Evolutionary conservation across 2,113 vertebrate species (phyloP).

Genomic region (Leptobrachium leishanense): DNA sequence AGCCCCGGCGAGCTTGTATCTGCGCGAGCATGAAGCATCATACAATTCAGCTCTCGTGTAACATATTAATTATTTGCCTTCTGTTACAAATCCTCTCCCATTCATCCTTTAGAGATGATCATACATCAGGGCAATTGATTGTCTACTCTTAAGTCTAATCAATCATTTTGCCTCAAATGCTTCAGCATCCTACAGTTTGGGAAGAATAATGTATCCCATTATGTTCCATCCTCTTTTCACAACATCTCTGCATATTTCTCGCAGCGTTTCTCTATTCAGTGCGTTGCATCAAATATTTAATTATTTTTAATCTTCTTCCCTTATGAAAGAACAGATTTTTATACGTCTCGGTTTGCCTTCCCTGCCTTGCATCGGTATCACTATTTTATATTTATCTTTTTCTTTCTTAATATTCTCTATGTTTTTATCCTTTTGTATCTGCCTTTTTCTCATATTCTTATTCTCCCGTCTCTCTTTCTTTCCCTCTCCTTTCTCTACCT

Average conservation of each 20-base stretch:
- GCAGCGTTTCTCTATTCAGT: not conserved
- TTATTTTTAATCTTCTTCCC: not conserved
- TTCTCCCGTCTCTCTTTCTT: too few species aligned
- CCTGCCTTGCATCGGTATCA: too few species aligned
- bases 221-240: slow-evolving; percentile 4
- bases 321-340: not conserved
- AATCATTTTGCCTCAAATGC: slow-evolving; percentile 36
- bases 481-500: too few species aligned
- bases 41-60: not conserved
- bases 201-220: slow-evolving; percentile 43
- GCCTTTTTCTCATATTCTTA: too few species aligned
- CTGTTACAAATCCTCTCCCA: slow-evolving; percentile 14
- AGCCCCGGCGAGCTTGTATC: too few species aligned
- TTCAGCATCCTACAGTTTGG: slow-evolving; percentile 30
- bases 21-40: not conserved
- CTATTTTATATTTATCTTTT: too few species aligned
- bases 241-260: not conserved
- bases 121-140: slow-evolving; percentile 47
- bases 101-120: slow-evolving; percentile 35
- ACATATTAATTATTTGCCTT: slow-evolving; percentile 40
- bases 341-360: too few species aligned
- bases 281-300: not conserved
- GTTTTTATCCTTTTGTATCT: too few species aligned
- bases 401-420: not conserved
- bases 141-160: slow-evolving; percentile 33